Base-by-base conservation (phyloP, 2,113 vertebrate species). In the Thryonomys swinderianus region DNA sequence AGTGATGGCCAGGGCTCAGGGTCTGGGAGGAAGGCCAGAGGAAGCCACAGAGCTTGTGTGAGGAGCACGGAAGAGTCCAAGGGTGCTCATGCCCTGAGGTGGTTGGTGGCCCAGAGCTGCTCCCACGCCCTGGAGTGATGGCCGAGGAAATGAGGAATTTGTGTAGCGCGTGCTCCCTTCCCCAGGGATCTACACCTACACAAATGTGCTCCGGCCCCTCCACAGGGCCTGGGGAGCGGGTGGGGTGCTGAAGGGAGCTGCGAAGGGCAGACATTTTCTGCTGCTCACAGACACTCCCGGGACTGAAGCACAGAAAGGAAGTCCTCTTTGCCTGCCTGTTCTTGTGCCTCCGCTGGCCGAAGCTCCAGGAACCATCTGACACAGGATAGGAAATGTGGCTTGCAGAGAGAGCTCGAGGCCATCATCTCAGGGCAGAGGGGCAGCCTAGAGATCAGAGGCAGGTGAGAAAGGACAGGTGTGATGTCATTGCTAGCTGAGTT, bases 171-270 rank as follows among this genome's bases (percentile, higher is more conserved):
- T 1, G 4, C 16, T 23, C 14, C 13, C 11, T 18, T 20, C 16
- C 71, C 30, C 18, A 14, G 40, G 25, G 16, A 3, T 32, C 21
- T 2, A 3, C 59, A 37, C n/a, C 21, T 2, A 3, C 59, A 37
- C 20, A 32, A 40, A 1, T 34, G 5, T 27, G 23, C 55, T n/a
- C 51, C 7, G 5, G 32, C 4, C 8, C 13, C 69, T 80, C 32
- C 51, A 16, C 23, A 17, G 57, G 51, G 32, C 14, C 1, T 27
- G 2, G 20, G 10, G 0, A 17, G 37, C 1, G 16, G 3, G 5
- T 32, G 90, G 7, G 42, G 3, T 8, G 13, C 62, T 21, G 5
- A 45, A 11, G 53, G 45, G n/a, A 92, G 13, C 21, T 67, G 61
- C 2, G 20, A 55, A 85, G 62, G 32, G 45, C 42, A 53, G 2